Evolutionary conservation across 92 coral and sea anemone genomes (phyloP), one percentile per base, ranked within the genome.

Genomic region (Zoanthus gigantus): DNA sequence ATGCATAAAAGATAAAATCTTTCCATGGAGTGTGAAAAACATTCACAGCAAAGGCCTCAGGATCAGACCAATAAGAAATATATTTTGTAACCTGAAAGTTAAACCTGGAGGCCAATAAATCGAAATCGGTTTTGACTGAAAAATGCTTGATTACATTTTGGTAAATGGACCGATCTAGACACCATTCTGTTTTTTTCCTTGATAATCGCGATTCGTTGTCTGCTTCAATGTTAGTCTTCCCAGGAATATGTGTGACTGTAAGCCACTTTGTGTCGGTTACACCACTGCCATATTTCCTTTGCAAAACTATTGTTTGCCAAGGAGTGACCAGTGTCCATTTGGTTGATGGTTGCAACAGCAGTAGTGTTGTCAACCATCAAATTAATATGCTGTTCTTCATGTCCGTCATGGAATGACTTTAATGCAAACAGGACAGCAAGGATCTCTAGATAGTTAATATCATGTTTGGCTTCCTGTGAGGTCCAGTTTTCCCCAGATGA

Each of bases 281-380:
- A 80, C 85, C 85, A 57, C 82, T 76, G 15, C 82, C 48, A 76
- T 31, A 76, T 83, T 16, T 72, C 77, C 30, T 23, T 56, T 1
- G 67, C 74, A 48, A 89, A 12, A 8, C 9, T 15, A 57, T 91
- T 91, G 4, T 52, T 74, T 17, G 52, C 52, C 14, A 15, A 52
- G 7, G 91, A 88, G 47, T 88, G 91, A 48, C 91, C 32, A 14
- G 91, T 88, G 9, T 89, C 93, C 91, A 91, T 91, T 46, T 87
- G 69, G 53, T 69, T 76, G 74, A 87, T 68, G 54, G 14, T 11
- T 12, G 90, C 83, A 7, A 92, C 90, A 57, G 63, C 63, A 7
- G 63, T 57, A 15, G 63, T 57, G 15, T 57, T 15, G 15, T 57
- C 63, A 57, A 11, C 12, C 63, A 57, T 47, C 4, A 47, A 4